phyloP scores from a whole-genome alignment of 2,888 invertebrate species.

The Erebia epiphron region DNA sequence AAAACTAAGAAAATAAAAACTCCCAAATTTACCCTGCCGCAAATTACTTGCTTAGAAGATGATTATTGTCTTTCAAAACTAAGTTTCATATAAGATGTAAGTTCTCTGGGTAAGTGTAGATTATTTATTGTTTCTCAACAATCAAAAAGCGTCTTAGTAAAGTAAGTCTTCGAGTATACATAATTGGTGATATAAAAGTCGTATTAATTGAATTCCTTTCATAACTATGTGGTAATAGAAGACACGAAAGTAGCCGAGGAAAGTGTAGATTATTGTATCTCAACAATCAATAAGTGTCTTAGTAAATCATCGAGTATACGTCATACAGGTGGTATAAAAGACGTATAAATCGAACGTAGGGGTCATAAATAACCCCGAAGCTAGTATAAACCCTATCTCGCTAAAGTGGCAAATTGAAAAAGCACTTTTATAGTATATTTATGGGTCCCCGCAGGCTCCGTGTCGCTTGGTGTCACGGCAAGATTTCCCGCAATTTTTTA shows the following conservation, averaged over 20 bases:
- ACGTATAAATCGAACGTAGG: constrained; percentile 24
- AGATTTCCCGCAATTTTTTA: constrained; percentile 45
- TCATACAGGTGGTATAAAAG: constrained; percentile 19
- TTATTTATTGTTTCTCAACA: constrained; percentile 8
- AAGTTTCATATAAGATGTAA: too few species aligned
- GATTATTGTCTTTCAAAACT: too few species aligned
- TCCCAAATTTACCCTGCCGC: too few species aligned
- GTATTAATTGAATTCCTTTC: constrained; percentile 4
- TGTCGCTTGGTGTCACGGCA: constrained; percentile 50
- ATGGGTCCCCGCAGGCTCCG: constrained; percentile 52
- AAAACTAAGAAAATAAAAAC: too few species aligned
- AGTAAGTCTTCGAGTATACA: constrained; percentile 2
- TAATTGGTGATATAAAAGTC: constrained; percentile 10
- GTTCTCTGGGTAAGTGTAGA: neutral
- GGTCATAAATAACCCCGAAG: constrained; percentile 48
- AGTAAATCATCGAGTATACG: constrained; percentile 4
- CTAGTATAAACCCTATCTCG: constrained; percentile 41
- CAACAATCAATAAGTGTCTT: constrained; percentile 8
- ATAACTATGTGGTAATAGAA: too few species aligned
- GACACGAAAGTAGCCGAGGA: too few species aligned
- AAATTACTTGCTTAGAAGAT: too few species aligned
- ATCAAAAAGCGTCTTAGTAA: constrained; percentile 6
- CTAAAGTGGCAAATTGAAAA: constrained; percentile 68
- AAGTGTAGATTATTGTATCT: constrained; percentile 3
- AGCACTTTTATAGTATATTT: constrained; percentile 66